Percentiles rank a stretch among this genome's conserved stretches.
Evolutionary conservation across 2,797 vertebrate genomes (phyloP).

Genomic region (Fringilla coelebs): DNA sequence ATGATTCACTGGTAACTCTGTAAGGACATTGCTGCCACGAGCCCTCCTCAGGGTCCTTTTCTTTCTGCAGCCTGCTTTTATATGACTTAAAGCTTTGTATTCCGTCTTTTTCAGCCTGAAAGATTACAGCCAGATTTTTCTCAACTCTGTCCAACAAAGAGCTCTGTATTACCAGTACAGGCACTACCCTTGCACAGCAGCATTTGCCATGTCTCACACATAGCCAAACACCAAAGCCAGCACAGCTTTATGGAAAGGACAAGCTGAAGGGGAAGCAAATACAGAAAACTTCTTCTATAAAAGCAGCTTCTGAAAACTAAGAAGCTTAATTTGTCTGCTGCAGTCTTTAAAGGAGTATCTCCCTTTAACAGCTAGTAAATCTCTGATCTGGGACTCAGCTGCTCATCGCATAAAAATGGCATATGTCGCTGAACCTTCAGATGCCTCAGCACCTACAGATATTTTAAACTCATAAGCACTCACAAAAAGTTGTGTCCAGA

Average conservation of each 20-base stretch:
- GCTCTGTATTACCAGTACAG: background rate
- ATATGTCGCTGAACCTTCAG: slow-evolving; percentile 1
- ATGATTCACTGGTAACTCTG: slow-evolving; percentile 7
- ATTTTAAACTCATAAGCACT: slow-evolving; percentile 29
- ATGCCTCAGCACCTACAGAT: slow-evolving; percentile 42
- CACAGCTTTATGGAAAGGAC: background rate
- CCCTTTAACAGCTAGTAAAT: background rate
- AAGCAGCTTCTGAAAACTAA: background rate
- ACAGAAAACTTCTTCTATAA: background rate
- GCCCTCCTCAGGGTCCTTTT: slow-evolving; percentile 4
- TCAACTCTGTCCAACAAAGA: background rate
- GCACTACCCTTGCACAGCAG: background rate
- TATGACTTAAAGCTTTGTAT: slow-evolving; percentile 1
- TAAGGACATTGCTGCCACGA: background rate
- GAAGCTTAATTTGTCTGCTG: background rate
- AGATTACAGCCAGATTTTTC: background rate
- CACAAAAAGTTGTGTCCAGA: background rate
- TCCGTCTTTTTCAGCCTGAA: background rate
- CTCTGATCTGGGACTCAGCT: slow-evolving; percentile 30
- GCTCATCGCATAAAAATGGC: background rate
- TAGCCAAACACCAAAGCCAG: background rate
- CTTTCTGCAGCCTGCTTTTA: slow-evolving; percentile 6
- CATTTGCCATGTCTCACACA: background rate
- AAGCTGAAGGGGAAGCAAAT: background rate
- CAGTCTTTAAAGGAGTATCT: background rate